phyloP scores from a whole-genome alignment of 2,888 invertebrate species.

The Catocala nupta region DNA sequence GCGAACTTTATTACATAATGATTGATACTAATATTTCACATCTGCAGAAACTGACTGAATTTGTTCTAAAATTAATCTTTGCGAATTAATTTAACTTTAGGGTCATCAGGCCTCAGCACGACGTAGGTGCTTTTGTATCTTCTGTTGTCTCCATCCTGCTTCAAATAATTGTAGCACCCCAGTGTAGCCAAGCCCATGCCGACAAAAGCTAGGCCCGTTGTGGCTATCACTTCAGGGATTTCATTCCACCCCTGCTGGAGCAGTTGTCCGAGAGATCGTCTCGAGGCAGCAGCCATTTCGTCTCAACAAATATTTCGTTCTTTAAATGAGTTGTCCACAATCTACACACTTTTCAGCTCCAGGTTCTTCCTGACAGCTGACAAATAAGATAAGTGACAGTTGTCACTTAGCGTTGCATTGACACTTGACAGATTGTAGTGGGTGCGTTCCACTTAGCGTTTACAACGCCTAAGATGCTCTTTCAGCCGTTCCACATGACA shows the following conservation, averaged over 20 bases:
- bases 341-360: background rate
- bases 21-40: conserved; percentile 54
- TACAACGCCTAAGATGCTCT: too few species aligned
- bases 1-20: conserved; percentile 81
- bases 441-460: too few species aligned
- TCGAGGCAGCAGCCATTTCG: conserved; percentile 71
- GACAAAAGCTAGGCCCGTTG: conserved; percentile 86
- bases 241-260: conserved; percentile 88
- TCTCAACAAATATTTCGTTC: conserved; percentile 8
- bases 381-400: background rate
- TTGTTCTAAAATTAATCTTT: conserved; percentile 74
- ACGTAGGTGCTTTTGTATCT: conserved; percentile 89
- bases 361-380: background rate
- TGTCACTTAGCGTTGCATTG: too few species aligned
- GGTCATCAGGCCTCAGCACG: conserved; percentile 90
- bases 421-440: too few species aligned
- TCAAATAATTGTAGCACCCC: conserved; percentile 82
- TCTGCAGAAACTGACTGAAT: conserved; percentile 17
- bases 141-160: conserved; percentile 89
- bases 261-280: conserved; percentile 73
- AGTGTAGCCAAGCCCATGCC: conserved; percentile 85
- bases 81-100: conserved; percentile 85
- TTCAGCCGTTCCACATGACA: too few species aligned
- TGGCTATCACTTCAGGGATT: conserved; percentile 91
- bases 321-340: conserved; percentile 10